Percentiles rank a stretch among this genome's conserved stretches.
Conservation (phyloP, 1,140 invertebrate genomes). For the Anastrepha obliqua region DNA sequence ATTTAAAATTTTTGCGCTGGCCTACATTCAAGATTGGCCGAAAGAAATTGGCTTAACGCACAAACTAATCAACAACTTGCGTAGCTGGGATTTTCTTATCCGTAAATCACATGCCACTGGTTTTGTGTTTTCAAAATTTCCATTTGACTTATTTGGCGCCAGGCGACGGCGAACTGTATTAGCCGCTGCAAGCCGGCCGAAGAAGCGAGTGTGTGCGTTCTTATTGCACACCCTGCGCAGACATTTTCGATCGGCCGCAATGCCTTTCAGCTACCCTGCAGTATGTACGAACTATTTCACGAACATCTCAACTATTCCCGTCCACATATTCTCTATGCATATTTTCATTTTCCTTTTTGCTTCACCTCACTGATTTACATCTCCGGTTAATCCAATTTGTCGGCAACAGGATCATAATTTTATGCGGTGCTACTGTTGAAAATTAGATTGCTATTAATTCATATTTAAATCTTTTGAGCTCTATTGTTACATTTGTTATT, state of each 20-base stretch:
- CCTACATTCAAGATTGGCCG: not conserved
- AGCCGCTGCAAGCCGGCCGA: not conserved
- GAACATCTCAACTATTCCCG: not conserved
- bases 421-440: conserved; percentile 40
- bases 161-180: not conserved
- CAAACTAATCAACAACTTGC: not conserved
- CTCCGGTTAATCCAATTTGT: conserved; percentile 53
- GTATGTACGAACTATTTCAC: not conserved
- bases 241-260: not conserved
- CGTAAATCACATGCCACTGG: conserved; percentile 1
- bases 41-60: conserved; percentile 11
- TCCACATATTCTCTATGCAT: not conserved
- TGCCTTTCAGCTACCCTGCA: not conserved
- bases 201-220: not conserved
- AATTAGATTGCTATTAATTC: conserved; percentile 53
- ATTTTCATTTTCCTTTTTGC: not conserved
- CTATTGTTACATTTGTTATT: not conserved
- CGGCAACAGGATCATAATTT: conserved; percentile 50
- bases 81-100: conserved; percentile 7
- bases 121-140: conserved; percentile 25
- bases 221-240: not conserved
- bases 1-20: not conserved
- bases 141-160: conserved; percentile 39
- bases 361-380: conserved; percentile 44
- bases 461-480: conserved; percentile 30